Conservation (phyloP, 2,113 vertebrate species). For the Leuciscus idus region DNA sequence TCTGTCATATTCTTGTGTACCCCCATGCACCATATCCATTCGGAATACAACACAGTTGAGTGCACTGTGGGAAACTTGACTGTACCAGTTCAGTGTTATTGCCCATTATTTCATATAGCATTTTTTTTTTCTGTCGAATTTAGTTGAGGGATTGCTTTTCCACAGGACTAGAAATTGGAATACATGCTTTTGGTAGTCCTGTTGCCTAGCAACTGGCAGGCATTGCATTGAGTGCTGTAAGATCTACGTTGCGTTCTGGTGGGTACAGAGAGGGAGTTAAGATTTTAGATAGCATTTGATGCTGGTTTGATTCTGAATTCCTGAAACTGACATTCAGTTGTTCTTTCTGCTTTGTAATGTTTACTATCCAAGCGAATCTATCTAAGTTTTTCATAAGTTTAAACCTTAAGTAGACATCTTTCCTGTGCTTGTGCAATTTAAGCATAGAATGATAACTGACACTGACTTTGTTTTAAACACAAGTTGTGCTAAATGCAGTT, state of each 20-base stretch:
- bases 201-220: constrained; percentile 63
- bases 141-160: constrained; percentile 34
- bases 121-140: constrained; percentile 4
- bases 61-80: neutral
- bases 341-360: neutral
- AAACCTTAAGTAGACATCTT: neutral
- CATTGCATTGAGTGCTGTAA: constrained; percentile 45
- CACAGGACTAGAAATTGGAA: constrained; percentile 34
- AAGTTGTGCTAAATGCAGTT: neutral
- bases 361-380: neutral
- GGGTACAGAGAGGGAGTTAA: neutral
- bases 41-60: neutral
- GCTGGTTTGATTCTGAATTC: neutral
- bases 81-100: neutral
- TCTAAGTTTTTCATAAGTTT: neutral
- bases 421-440: neutral
- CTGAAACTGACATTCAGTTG: neutral
- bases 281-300: neutral
- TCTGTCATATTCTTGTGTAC: constrained; percentile 9
- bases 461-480: constrained; percentile 6
- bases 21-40: constrained; percentile 13
- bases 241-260: neutral
- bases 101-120: neutral
- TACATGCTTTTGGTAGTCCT: constrained; percentile 48
- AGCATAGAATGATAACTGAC: neutral